Base-by-base conservation (phyloP, 2,797 vertebrate species). In the Acrossocheilus fasciatus region DNA sequence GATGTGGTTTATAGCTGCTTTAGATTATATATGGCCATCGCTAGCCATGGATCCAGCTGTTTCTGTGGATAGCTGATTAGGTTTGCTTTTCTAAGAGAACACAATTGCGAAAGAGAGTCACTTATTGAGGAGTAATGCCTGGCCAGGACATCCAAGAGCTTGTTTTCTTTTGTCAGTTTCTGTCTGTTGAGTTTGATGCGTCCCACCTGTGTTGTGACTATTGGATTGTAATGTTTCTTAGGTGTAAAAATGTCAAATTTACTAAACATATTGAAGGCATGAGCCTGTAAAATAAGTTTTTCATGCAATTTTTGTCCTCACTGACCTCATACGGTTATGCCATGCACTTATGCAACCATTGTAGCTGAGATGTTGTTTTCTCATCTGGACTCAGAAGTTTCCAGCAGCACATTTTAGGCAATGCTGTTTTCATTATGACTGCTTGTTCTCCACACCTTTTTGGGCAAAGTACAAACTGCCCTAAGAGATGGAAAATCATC, bases 371-470 rank as follows among this genome's bases (percentile, higher is more conserved):
- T 59, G 47, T 4, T 64, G 9, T 83, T 64, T 74, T 64, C 39
- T 74, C 82, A 75, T 39, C 57, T 75, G 70, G 26, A 59, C 15
- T 73, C n/a, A 1, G 7, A 23, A 66, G 43, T 83, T 83, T 83
- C 72, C 82, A 83, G 72, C 4, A 45, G 43, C 20, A 57, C n/a
- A 30, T 74, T 62, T 43, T 41, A 64, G 54, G 26, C 57, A 76
- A 84, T 84, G 43, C 17, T 76, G 72, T 66, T 76, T 84, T 84
- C 72, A 66, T 84, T 76, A 76, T 76, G 43, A 26, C 57, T 30
- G 43, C 57, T 66, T 52, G 43, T 43, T 75, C 82, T 84, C 72
- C 68, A 26, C 66, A 70, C 20, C 68, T 57, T 18, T 54, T n/a
- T 84, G 57, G 23, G 73, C 72, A 39, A 50, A 2, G 3, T 76